Conservation (phyloP, 2,797 vertebrate genomes). For the Okamejei kenojei region DNA sequence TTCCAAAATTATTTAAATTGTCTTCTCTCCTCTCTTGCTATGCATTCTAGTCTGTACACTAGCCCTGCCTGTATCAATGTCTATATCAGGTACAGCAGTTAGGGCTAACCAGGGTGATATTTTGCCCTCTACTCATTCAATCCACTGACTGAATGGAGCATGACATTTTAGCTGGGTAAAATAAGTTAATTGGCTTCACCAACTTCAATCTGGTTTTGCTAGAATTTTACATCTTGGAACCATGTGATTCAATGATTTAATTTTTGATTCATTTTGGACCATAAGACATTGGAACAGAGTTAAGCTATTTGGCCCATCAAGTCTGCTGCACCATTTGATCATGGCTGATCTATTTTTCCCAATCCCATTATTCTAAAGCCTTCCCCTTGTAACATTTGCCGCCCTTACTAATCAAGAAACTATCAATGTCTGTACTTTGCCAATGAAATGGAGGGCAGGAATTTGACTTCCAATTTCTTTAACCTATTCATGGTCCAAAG, state of each 20-base stretch:
- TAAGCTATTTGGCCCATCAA: too few relatives aligned
- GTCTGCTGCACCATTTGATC: too few relatives aligned
- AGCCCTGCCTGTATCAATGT: neutral
- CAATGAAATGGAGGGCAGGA: too few relatives aligned
- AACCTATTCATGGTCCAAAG: neutral
- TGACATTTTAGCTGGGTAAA: neutral
- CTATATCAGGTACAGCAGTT: neutral
- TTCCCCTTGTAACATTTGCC: too few relatives aligned
- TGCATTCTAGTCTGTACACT: neutral
- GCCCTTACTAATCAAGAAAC: too few relatives aligned
- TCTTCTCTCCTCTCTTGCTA: neutral
- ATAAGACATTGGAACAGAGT: too few relatives aligned
- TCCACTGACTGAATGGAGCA: neutral
- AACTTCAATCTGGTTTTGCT: neutral
- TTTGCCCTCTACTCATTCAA: neutral
- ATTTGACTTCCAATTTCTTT: neutral
- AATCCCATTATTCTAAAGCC: too few relatives aligned
- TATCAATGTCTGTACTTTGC: neutral
- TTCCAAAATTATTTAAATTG: neutral
- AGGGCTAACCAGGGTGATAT: neutral
- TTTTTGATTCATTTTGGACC: neutral
- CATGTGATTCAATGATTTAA: neutral
- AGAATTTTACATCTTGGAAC: neutral
- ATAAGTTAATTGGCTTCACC: neutral
- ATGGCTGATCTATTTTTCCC: too few relatives aligned